Percentiles rank a stretch among this genome's conserved stretches.
phyloP scores from a whole-genome alignment of 2,888 invertebrate genomes.

The Erebia aethiops region DNA sequence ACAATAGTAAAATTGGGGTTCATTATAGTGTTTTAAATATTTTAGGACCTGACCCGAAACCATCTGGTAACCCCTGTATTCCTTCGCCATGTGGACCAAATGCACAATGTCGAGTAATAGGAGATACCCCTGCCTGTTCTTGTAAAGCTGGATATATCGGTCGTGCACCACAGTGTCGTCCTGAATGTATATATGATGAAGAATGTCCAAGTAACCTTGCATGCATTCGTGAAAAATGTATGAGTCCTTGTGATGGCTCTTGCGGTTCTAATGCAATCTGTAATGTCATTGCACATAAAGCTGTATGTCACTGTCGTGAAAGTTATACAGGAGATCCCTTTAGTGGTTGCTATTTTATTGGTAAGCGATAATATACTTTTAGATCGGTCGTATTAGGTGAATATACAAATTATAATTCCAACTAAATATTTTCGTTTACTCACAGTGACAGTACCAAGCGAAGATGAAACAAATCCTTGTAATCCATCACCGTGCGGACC shows the following conservation, averaged over 20 bases:
- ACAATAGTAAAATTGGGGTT: neutral
- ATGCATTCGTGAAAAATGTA: slow-evolving; percentile 91
- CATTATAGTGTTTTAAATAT: slow-evolving; percentile 42
- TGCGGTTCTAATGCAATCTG: slow-evolving; percentile 92
- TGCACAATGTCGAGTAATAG: slow-evolving; percentile 90
- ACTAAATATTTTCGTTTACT: slow-evolving; percentile 32
- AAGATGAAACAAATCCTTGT: slow-evolving; percentile 88
- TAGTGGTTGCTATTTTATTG: slow-evolving; percentile 85
- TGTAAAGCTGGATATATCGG: slow-evolving; percentile 91
- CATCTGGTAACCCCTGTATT: slow-evolving; percentile 88
- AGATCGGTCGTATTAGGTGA: neutral
- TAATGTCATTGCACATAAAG: slow-evolving; percentile 91
- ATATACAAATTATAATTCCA: neutral
- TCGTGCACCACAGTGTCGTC: slow-evolving; percentile 92
- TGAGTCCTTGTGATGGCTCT: slow-evolving; percentile 92
- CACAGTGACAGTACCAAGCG: slow-evolving; percentile 83
- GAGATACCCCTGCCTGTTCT: slow-evolving; percentile 90
- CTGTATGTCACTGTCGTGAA: slow-evolving; percentile 90
- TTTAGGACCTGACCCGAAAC: slow-evolving; percentile 81
- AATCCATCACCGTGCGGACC: slow-evolving; percentile 94
- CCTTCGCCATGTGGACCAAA: slow-evolving; percentile 94
- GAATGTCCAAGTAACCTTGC: slow-evolving; percentile 93
- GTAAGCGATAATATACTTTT: slow-evolving; percentile 53
- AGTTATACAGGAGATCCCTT: slow-evolving; percentile 94
- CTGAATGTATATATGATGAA: slow-evolving; percentile 92